A percentile compares a stretch with the other conserved stretches of the same genome.
phyloP scores from a whole-genome alignment of 1,140 invertebrate species.

The Cepaea nemoralis region DNA sequence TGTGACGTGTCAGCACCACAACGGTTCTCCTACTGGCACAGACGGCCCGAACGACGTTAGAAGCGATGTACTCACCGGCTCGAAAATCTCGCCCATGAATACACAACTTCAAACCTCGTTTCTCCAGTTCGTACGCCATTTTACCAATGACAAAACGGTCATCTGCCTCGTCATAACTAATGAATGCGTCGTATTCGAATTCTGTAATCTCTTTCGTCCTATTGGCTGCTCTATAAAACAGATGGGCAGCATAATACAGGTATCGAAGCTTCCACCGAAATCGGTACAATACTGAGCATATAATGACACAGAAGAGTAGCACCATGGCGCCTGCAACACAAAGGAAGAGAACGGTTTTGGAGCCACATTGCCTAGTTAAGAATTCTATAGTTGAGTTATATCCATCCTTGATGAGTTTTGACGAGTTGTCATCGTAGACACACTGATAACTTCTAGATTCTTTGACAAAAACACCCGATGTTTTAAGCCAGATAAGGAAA shows the following conservation, averaged over 20 bases:
- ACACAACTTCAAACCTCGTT: slow-evolving; percentile 46
- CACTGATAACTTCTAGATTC: slow-evolving; percentile 37
- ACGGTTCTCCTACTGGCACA: slow-evolving; percentile 77
- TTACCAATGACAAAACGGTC: slow-evolving; percentile 42
- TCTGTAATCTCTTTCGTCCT: background rate
- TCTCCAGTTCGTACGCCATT: slow-evolving; percentile 47
- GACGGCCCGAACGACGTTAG: slow-evolving; percentile 77
- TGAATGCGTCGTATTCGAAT: slow-evolving; percentile 55
- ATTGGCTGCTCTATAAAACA: slow-evolving; percentile 20
- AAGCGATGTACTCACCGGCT: slow-evolving; percentile 73
- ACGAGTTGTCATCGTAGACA: slow-evolving; percentile 29
- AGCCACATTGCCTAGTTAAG: slow-evolving; percentile 39
- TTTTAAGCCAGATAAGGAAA: slow-evolving; percentile 48
- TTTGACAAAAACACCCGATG: background rate
- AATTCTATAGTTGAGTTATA: slow-evolving; percentile 24
- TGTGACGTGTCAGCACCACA: slow-evolving; percentile 77
- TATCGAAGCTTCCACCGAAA: slow-evolving; percentile 56
- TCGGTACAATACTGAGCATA: slow-evolving; percentile 43
- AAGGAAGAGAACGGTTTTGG: slow-evolving; percentile 38
- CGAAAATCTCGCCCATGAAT: slow-evolving; percentile 61
- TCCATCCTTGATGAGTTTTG: background rate
- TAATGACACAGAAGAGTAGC: slow-evolving; percentile 32
- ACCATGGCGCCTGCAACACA: slow-evolving; percentile 9
- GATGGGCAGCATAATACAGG: slow-evolving; percentile 52
- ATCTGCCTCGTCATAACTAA: slow-evolving; percentile 52